Conservation (phyloP, 2,888 invertebrate species). For the Chrysodeixis includens region DNA sequence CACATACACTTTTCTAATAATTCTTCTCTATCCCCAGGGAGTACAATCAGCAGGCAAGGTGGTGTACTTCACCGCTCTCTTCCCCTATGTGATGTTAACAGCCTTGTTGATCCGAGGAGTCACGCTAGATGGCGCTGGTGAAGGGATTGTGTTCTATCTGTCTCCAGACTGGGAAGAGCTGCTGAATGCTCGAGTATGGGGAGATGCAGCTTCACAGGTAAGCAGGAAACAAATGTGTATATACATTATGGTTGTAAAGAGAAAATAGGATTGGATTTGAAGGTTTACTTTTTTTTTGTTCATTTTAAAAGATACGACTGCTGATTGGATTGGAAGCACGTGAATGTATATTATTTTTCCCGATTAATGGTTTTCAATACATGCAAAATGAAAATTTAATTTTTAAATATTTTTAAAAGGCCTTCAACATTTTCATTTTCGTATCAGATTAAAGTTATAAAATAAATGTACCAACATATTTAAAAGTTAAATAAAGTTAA, state of each 20-base stretch:
- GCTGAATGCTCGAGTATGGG: conserved; percentile 92
- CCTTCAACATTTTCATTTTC: too few species aligned
- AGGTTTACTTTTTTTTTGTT: too few species aligned
- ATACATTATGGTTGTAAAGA: too few species aligned
- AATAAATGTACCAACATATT: background rate
- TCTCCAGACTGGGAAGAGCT: conserved; percentile 92
- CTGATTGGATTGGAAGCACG: too few species aligned
- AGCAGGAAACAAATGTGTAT: too few species aligned
- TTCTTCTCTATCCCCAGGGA: conserved; percentile 79
- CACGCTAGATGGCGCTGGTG: conserved; percentile 91
- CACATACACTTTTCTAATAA: background rate
- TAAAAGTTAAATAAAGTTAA: background rate
- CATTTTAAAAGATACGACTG: too few species aligned
- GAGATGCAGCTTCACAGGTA: conserved; percentile 93
- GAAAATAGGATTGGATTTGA: too few species aligned
- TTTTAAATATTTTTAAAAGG: too few species aligned
- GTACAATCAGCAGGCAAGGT: conserved; percentile 97
- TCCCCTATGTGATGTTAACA: conserved; percentile 92
- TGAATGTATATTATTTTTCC: too few species aligned
- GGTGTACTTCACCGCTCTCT: conserved; percentile 92
- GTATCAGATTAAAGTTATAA: background rate
- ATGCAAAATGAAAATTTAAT: too few species aligned
- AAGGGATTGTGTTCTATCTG: conserved; percentile 93
- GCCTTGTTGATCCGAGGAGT: conserved; percentile 90
- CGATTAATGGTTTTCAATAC: too few species aligned